A percentile compares a stretch with the other conserved stretches of the same genome.
Conservation (phyloP, 2,797 vertebrate species). For the Aulostomus chinensis region DNA sequence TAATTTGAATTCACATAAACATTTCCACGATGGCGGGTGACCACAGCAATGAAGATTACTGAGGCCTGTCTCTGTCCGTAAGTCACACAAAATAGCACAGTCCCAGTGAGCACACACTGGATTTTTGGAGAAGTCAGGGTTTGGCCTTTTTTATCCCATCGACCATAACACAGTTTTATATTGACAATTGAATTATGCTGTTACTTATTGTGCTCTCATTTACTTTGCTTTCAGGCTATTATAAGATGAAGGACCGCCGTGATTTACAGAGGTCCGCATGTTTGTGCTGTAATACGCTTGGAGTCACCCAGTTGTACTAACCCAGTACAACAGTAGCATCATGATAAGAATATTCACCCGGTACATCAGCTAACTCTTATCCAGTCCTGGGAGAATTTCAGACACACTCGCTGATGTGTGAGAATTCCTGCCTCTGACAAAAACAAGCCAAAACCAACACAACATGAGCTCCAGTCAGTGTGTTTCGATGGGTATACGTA, state of each 20-base stretch:
- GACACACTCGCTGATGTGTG: constrained; percentile 46
- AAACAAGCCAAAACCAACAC: constrained; percentile 55
- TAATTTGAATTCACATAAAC: constrained; percentile 39
- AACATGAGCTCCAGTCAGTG: neutral
- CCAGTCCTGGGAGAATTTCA: too few species aligned
- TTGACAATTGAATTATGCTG: constrained; percentile 34
- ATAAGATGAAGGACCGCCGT: constrained; percentile 39
- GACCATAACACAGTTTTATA: too few species aligned
- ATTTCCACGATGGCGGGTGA: constrained; percentile 38
- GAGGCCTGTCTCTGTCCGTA: constrained; percentile 30
- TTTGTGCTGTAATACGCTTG: constrained; percentile 9
- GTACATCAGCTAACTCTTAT: too few species aligned
- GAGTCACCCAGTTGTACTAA: too few species aligned
- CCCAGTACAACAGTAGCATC: too few species aligned
- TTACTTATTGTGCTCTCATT: constrained; percentile 34
- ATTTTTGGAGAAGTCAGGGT: constrained; percentile 14
- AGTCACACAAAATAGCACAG: constrained; percentile 14
- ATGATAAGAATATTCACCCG: too few species aligned
- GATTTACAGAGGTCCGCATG: constrained; percentile 5
- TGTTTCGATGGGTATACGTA: constrained; percentile 24
- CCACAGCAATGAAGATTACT: constrained; percentile 41
- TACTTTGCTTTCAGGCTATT: constrained; percentile 32
- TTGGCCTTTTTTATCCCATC: too few species aligned
- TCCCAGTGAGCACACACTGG: constrained; percentile 33
- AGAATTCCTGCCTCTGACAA: constrained; percentile 45